Conservation (phyloP, 1,140 invertebrate genomes). For the Hylaeus volcanicus region DNA sequence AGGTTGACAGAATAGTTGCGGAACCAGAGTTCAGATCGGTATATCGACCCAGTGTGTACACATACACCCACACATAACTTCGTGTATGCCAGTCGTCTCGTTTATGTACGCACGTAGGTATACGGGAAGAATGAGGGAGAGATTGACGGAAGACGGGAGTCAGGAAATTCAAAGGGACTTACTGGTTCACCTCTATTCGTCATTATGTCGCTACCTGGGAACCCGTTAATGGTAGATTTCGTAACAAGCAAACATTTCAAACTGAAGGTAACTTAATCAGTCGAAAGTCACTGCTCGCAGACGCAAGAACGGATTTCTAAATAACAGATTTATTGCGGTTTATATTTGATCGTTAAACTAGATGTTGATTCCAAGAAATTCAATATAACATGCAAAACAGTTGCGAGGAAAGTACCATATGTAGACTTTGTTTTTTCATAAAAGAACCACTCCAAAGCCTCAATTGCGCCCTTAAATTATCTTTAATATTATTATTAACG, state of each 20-base stretch:
- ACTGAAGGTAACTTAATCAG: background rate
- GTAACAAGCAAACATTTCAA: background rate
- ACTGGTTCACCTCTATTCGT: background rate
- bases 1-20: conserved; percentile 64
- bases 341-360: no score
- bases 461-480: no score
- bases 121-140: conserved; percentile 25
- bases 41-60: conserved; percentile 67
- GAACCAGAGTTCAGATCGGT: conserved; percentile 62
- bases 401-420: no score
- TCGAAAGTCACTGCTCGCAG: background rate
- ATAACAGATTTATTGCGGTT: no score
- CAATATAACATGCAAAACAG: no score
- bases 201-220: background rate
- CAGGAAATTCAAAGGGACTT: conserved; percentile 16
- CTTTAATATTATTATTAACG: no score
- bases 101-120: conserved; percentile 8
- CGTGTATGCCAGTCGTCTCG: conserved; percentile 26
- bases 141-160: background rate
- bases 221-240: conserved; percentile 13
- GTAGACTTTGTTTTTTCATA: no score
- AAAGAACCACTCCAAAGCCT: no score
- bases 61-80: conserved; percentile 24
- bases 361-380: no score
- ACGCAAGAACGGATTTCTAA: no score